A percentile compares a stretch with the other conserved stretches of the same genome.
phyloP scores from a whole-genome alignment of 1,140 invertebrate genomes.

The Triops longicaudatus region DNA sequence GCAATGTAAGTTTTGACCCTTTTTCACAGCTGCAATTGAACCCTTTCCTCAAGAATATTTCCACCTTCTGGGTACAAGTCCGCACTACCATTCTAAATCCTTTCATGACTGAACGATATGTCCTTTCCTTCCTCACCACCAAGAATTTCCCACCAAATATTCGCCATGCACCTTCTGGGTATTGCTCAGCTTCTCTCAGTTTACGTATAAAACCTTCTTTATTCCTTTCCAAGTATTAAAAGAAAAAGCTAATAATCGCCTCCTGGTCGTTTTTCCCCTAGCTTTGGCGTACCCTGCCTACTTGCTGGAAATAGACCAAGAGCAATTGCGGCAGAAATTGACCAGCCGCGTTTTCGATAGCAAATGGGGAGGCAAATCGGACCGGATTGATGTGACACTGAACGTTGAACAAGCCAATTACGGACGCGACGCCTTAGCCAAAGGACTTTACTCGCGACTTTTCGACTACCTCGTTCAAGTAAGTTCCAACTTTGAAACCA shows the following conservation, averaged over 20 bases:
- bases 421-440: slow-evolving; percentile 57
- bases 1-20: slow-evolving; percentile 42
- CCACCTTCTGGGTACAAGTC: too few species aligned
- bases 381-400: slow-evolving; percentile 57
- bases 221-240: too few species aligned
- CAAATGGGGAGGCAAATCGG: slow-evolving; percentile 62
- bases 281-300: slow-evolving; percentile 56
- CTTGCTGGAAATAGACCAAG: slow-evolving; percentile 52
- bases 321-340: slow-evolving; percentile 52
- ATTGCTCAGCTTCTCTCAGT: too few species aligned
- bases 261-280: slow-evolving; percentile 39
- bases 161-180: too few species aligned
- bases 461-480: slow-evolving; percentile 64
- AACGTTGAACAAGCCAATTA: slow-evolving; percentile 59
- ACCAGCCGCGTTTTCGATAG: slow-evolving; percentile 59
- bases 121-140: too few species aligned
- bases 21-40: background rate
- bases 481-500: slow-evolving; percentile 30
- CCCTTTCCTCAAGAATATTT: too few species aligned
- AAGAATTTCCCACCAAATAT: too few species aligned
- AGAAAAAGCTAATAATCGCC: too few species aligned
- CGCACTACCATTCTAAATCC: too few species aligned
- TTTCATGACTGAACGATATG: too few species aligned
- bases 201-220: too few species aligned
- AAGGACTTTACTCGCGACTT: slow-evolving; percentile 57